Conservation (phyloP, 2,113 vertebrate genomes). For the Lampris megalopsis region DNA sequence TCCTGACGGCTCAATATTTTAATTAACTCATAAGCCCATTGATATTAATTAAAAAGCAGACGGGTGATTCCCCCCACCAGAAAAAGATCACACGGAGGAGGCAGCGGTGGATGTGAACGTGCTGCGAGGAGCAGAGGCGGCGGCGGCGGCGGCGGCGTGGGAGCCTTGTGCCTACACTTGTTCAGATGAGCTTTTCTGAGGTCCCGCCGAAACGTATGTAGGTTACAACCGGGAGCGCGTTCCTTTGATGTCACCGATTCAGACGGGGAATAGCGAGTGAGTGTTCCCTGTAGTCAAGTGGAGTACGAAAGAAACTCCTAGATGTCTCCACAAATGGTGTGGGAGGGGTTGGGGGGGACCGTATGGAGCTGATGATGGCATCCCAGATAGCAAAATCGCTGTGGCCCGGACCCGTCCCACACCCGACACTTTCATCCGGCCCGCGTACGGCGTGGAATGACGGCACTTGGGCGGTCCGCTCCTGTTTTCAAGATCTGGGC, state of each 20-base stretch:
- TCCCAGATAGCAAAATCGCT: no score
- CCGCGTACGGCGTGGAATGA: no score
- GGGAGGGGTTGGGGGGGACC: no score
- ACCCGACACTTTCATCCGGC: no score
- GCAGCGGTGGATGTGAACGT: constrained; percentile 21
- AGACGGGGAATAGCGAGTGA: neutral
- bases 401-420: no score
- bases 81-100: constrained; percentile 64
- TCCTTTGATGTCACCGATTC: constrained; percentile 21
- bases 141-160: neutral
- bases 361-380: no score
- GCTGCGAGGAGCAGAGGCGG: constrained; percentile 5
- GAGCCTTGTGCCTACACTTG: constrained; percentile 4
- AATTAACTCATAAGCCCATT: constrained; percentile 80
- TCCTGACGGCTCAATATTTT: constrained; percentile 69
- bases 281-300: constrained; percentile 3
- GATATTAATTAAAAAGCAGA: constrained; percentile 82
- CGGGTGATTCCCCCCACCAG: constrained; percentile 66
- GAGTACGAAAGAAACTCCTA: neutral
- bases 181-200: constrained; percentile 35
- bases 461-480: no score
- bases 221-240: constrained; percentile 27
- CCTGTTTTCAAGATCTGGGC: no score
- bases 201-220: constrained; percentile 34
- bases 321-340: neutral